These are phyloP conservation scores for Brachionus asplanchnoidis DNA, from an alignment of 1,140 invertebrate genomes.

Conservation along the genomic window DNA sequence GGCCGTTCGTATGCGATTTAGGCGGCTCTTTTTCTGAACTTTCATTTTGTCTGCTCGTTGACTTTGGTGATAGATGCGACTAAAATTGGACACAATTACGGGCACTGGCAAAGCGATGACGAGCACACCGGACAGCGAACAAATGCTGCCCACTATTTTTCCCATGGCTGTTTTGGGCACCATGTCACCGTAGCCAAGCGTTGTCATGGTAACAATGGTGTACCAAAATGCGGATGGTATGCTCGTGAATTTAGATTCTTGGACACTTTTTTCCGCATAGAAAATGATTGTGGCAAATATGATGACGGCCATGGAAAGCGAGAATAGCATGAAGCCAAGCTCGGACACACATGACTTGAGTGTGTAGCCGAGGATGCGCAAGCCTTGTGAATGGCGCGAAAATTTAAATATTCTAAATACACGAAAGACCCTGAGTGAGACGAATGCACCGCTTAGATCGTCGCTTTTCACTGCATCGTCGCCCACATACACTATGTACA, in stretches of 20 bases:
- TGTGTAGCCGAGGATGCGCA: conserved; percentile 96
- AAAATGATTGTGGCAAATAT: conserved; percentile 99
- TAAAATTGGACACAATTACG: conserved; percentile 99
- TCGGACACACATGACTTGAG: conserved; percentile 98
- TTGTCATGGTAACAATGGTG: conserved; percentile 99
- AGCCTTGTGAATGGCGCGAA: conserved; percentile 94
- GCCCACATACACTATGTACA: conserved; percentile 66
- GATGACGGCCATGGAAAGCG: conserved; percentile 98
- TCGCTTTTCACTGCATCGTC: conserved; percentile 93
- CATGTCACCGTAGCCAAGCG: conserved; percentile 99
- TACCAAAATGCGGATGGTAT: conserved; percentile 99
- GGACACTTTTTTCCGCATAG: conserved; percentile 96
- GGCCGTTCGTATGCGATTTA: conserved; percentile 15
- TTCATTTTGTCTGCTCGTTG: conserved; percentile 97
- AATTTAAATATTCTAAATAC: conserved; percentile 99
- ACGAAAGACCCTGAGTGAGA: conserved; percentile 93
- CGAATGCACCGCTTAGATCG: conserved; percentile 96
- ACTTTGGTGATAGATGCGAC: conserved; percentile 99
- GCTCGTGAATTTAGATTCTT: conserved; percentile 88
- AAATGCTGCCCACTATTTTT: conserved; percentile 96
- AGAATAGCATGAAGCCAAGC: conserved; percentile 97
- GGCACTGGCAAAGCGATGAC: conserved; percentile 99
- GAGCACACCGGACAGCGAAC: conserved; percentile 94
- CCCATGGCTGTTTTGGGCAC: conserved; percentile 95
- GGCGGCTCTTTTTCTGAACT: conserved; percentile 71